Evolutionary conservation across 2,888 invertebrate genomes (phyloP).

Genomic region (Asteroscopus sphinx): DNA sequence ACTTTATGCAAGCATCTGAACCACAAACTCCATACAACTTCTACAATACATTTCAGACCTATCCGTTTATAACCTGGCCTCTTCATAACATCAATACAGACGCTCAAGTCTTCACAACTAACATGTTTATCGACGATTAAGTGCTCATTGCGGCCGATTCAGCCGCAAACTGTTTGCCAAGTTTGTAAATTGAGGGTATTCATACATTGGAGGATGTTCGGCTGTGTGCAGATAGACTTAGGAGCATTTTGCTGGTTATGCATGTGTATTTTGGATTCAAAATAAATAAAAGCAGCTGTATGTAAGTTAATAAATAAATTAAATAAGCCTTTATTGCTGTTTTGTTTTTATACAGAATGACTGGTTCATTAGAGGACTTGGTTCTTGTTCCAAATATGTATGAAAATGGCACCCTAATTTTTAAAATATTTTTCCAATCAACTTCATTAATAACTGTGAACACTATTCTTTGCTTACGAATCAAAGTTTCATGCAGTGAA

Average conservation of each 20-base stretch:
- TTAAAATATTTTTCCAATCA: no score
- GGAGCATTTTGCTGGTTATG: constrained; percentile 6
- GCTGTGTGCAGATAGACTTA: constrained; percentile 9
- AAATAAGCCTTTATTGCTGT: no score
- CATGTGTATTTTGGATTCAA: constrained; percentile 27
- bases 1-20: constrained; percentile 3
- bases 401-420: no score
- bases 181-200: constrained; percentile 69
- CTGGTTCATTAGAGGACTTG: no score
- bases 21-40: not conserved
- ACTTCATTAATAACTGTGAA: no score
- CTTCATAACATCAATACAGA: constrained; percentile 41
- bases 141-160: constrained; percentile 59
- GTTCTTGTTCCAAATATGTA: no score
- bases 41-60: constrained; percentile 7
- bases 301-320: no score
- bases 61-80: constrained; percentile 16
- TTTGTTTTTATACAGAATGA: no score
- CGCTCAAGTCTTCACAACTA: constrained; percentile 20
- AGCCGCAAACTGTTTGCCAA: constrained; percentile 65
- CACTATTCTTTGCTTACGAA: no score
- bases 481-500: no score
- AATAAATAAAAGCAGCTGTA: no score
- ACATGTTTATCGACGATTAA: constrained; percentile 64
- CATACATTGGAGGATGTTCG: constrained; percentile 44